These are phyloP conservation scores for Parnassius glacialis DNA, from an alignment of 2,888 invertebrate genomes.

Conservation along the genomic window DNA sequence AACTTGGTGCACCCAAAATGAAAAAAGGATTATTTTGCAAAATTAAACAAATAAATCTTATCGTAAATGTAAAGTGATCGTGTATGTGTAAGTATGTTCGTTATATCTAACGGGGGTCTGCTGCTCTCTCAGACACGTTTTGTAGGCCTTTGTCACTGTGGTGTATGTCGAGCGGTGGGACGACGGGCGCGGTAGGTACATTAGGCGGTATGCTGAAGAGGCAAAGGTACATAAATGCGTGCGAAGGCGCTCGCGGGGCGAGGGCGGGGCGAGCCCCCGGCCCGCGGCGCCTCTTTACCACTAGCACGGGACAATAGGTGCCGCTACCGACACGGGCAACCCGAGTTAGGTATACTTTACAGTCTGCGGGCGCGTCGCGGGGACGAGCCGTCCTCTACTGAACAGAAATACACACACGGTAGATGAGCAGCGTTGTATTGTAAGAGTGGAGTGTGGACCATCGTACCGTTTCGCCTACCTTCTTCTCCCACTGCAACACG, in stretches of 20 bases:
- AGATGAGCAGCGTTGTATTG: slow-evolving; percentile 80
- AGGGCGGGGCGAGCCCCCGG: slow-evolving; percentile 55
- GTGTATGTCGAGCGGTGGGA: slow-evolving; percentile 44
- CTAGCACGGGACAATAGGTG: slow-evolving; percentile 66
- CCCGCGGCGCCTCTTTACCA: slow-evolving; percentile 68
- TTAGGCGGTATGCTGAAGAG: slow-evolving; percentile 73
- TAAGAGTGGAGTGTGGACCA: slow-evolving; percentile 82
- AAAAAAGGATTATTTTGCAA: slow-evolving; percentile 39
- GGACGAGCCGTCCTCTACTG: slow-evolving; percentile 78
- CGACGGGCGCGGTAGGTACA: slow-evolving; percentile 61
- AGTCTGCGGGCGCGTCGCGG: slow-evolving; percentile 72
- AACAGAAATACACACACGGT: slow-evolving; percentile 81
- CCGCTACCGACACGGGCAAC: slow-evolving; percentile 57
- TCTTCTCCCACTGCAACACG: slow-evolving; percentile 99
- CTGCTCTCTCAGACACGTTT: slow-evolving; percentile 82
- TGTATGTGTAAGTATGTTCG: slow-evolving; percentile 69
- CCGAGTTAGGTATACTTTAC: slow-evolving; percentile 67
- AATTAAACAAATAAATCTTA: slow-evolving; percentile 56
- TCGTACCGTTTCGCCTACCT: slow-evolving; percentile 98
- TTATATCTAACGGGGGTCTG: slow-evolving; percentile 78
- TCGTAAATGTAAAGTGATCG: slow-evolving; percentile 71
- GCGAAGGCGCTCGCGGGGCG: slow-evolving; percentile 66
- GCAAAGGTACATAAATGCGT: slow-evolving; percentile 67
- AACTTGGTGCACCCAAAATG: slow-evolving; percentile 64
- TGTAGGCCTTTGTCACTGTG: slow-evolving; percentile 81